phyloP scores from a whole-genome alignment of 2,888 invertebrate genomes.

The Steromphala cineraria region DNA sequence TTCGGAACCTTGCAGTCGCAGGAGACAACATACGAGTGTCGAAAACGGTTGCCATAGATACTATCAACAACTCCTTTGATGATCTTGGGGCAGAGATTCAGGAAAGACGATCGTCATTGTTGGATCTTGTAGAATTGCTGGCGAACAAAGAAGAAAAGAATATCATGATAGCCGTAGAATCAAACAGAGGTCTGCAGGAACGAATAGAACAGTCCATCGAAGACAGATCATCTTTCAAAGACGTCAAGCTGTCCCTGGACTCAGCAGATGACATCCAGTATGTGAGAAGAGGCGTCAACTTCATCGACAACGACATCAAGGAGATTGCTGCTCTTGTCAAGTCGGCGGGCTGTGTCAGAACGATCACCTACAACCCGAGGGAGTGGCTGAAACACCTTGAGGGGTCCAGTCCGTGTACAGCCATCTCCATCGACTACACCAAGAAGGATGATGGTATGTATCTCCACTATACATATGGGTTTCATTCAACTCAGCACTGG shows the following conservation, averaged over 20 bases:
- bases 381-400: neutral
- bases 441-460: too few species aligned
- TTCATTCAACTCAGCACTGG: too few species aligned
- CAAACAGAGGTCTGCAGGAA: neutral
- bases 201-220: too few species aligned
- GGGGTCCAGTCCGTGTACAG: neutral
- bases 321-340: neutral
- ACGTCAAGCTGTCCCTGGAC: neutral
- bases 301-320: neutral
- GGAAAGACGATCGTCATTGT: neutral
- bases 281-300: neutral
- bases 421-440: neutral
- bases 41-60: neutral
- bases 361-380: neutral
- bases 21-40: neutral
- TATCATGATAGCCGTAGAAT: neutral
- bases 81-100: neutral
- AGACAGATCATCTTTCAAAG: too few species aligned
- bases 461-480: too few species aligned
- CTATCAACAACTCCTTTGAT: neutral
- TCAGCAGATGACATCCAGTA: neutral
- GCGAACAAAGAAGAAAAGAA: neutral
- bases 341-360: neutral
- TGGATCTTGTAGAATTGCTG: neutral
- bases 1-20: neutral